Evolutionary conservation across 1,140 invertebrate species (phyloP), one percentile per base, ranked within the genome.

Genomic region (Leptinotarsa lineolata): DNA sequence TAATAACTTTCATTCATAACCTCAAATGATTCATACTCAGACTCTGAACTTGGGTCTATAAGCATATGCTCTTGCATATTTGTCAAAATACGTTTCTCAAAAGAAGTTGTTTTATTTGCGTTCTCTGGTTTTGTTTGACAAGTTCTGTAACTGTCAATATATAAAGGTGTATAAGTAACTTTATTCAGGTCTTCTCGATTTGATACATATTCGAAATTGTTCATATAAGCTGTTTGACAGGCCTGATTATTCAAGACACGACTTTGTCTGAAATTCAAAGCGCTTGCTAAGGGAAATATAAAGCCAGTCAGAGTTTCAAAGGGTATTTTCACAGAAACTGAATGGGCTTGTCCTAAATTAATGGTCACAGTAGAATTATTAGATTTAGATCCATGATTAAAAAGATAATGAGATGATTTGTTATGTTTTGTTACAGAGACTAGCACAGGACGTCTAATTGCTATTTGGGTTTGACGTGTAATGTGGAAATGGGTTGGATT

Each of bases 401-500:
- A 75, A 48, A 64, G 24, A 54, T 68, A 76, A 61, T 75, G 63
- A 58, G 72, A 70, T 13, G 76, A 68, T 13, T 67, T 64, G 67
- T 65, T 68, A 63, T 68, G 73, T 13, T 71, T n/a, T 30, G 61
- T 58, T 8, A 80, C 20, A 44, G 78, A 77, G 46, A 78, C 64
- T 59, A 82, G 60, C 67, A 68, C 13, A 21, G 82, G 81, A 46
- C 78, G 74, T 59, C 70, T 70, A 60, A 70, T 68, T 24, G 74
- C 63, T 11, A 75, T 76, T 12, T 79, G 61, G 13, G 46, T 78
- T 46, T 78, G 63, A 15, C 72, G 82, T 20, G 70, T 82, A 70
- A 84, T 75, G 68, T 84, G 83, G 76, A 79, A 84, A 73, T 84
- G 83, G 65, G 76, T 68, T 11, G 83, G 83, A 70, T 84, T 84